Base-by-base conservation (phyloP, 2,888 invertebrate genomes). In the Nasonia oneida region DNA sequence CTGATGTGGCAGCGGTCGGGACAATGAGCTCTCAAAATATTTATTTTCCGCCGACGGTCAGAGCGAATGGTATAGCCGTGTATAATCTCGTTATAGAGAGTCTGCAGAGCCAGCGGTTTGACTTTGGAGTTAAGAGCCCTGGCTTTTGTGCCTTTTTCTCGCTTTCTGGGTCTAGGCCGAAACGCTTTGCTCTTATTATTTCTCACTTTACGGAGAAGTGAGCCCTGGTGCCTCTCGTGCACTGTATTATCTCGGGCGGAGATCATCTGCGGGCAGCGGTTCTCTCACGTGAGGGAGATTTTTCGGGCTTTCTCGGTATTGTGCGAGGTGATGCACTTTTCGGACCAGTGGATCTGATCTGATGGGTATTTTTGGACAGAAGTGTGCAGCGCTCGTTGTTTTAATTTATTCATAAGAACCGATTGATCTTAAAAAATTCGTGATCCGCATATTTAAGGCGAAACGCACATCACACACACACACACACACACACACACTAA, bases 401-500 rank as follows among this genome's bases (percentile, higher is more conserved):
- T 37, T 4, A 37, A 37, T 37, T 37, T 37, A 37, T 5, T 37
- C 4, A 37, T 37, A 37, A 37, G 37, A 37, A 37, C 37, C 37
- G 37, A 37, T 37, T 37, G 37, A 37, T 37, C 4, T 37, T 80
- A 12, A 80, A 70, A 75, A 80, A 80, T 53, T 47, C 77, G 71
- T 77, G 85, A 77, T 76, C 80, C 86, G 86, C 29, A 29, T 86
- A 88, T 85, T 85, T 76, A 61, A 83, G 53, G 74, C 53, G 61
- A 78, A 50, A 82, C 37, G 42, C 42, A 10, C 10, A 42, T 4
- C 42, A 42, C 42, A 42, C 42, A 42, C 42, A 42, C 42, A 42
- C 42, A 42, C 42, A 42, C 42, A 42, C 42, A 8, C 2, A 50
- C 37, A 33, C 67, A 70, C 29, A 29, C 29, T 29, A 29, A 85